phyloP scores from a whole-genome alignment of 2,113 vertebrate species.

The Apaloderma vittatum region DNA sequence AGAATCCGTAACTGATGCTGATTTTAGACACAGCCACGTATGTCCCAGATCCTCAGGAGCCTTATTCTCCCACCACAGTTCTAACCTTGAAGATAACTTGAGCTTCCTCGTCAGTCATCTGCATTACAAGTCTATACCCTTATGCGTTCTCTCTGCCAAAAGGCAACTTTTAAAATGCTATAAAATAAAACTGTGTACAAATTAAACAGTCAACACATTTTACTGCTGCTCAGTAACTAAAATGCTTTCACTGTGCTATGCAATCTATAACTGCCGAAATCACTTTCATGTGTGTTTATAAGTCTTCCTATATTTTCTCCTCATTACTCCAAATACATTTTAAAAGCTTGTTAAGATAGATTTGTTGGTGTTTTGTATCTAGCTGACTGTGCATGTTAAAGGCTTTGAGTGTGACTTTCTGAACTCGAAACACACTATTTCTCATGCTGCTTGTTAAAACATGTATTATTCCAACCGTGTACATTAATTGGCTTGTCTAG shows the following conservation, averaged over 20 bases:
- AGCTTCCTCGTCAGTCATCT: slow-evolving; percentile 5
- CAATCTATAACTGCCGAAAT: slow-evolving; percentile 47
- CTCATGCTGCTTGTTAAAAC: slow-evolving; percentile 57
- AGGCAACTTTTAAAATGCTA: slow-evolving; percentile 46
- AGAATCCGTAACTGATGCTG: neutral
- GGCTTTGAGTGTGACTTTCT: slow-evolving; percentile 3
- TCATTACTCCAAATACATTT: slow-evolving; percentile 44
- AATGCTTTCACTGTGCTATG: slow-evolving; percentile 12
- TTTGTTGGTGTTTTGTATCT: slow-evolving; percentile 25
- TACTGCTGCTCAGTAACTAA: slow-evolving; percentile 40
- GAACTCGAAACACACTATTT: slow-evolving; percentile 38
- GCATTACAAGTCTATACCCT: neutral
- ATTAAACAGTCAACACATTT: slow-evolving; percentile 31
- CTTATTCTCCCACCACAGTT: neutral
- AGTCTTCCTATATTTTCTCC: slow-evolving; percentile 24
- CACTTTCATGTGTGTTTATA: slow-evolving; percentile 61
- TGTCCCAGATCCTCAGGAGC: neutral
- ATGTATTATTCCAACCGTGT: slow-evolving; percentile 44
- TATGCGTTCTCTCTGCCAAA: slow-evolving; percentile 9
- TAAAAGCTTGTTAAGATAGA: slow-evolving; percentile 56
- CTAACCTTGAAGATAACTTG: neutral
- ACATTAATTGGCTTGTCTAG: slow-evolving; percentile 67
- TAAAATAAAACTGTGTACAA: slow-evolving; percentile 25
- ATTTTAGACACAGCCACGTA: fast-evolving
- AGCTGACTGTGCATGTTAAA: slow-evolving; percentile 57